A percentile compares a stretch with the other conserved stretches of the same genome.
phyloP scores from a whole-genome alignment of 64 coral and sea anemone genomes.

The Trachythela sp. region DNA sequence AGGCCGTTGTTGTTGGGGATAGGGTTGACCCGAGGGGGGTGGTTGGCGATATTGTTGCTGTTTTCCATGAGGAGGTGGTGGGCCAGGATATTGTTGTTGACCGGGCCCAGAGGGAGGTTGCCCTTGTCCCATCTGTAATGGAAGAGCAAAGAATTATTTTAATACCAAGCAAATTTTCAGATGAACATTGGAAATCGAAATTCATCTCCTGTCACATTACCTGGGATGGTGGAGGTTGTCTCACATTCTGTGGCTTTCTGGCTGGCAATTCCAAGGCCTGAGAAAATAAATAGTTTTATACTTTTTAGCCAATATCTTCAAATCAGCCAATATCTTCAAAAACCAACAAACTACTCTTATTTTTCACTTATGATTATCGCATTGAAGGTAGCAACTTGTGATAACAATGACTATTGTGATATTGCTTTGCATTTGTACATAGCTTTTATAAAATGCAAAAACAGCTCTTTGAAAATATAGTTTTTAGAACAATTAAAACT shows the following conservation, averaged over 20 bases:
- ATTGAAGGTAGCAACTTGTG: no score
- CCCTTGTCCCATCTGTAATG: not conserved
- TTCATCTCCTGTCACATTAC: not conserved
- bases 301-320: no score
- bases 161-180: no score
- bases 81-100: not conserved
- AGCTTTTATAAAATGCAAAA: no score
- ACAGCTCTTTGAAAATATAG: no score
- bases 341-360: no score
- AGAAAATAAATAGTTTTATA: no score
- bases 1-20: not conserved
- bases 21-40: constrained; percentile 1
- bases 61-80: not conserved
- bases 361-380: no score
- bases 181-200: not conserved
- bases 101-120: not conserved
- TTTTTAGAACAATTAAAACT: no score
- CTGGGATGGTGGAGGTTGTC: constrained; percentile 37
- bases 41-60: not conserved
- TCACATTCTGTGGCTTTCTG: constrained; percentile 46
- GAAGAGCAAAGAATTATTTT: not conserved
- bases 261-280: constrained; percentile 60
- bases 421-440: no score
- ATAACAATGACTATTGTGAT: no score
- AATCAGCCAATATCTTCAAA: not conserved